Evolutionary conservation across 2,888 invertebrate genomes (phyloP).

Genomic region (Stegana nigrithorax): DNA sequence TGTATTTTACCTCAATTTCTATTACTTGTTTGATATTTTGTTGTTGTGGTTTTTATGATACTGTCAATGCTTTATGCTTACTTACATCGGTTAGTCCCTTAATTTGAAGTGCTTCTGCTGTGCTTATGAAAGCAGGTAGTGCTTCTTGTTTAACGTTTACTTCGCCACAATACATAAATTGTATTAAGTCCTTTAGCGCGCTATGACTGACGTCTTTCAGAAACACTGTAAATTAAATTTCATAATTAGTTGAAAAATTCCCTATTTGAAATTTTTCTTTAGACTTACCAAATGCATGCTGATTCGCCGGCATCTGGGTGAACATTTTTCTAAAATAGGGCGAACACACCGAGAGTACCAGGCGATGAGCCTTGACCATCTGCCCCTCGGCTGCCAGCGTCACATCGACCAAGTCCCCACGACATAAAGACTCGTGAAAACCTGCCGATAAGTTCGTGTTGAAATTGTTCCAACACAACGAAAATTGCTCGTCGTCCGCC

Average conservation of each 20-base stretch:
- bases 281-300: slow-evolving; percentile 75
- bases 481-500: slow-evolving; percentile 81
- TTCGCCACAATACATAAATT: slow-evolving; percentile 80
- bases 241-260: neutral
- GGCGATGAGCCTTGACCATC: slow-evolving; percentile 78
- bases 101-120: slow-evolving; percentile 79
- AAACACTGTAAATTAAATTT: slow-evolving; percentile 70
- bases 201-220: slow-evolving; percentile 79
- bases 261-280: neutral
- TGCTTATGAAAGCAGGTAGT: slow-evolving; percentile 78
- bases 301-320: slow-evolving; percentile 76
- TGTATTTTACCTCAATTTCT: neutral
- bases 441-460: slow-evolving; percentile 79
- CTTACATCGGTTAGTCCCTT: slow-evolving; percentile 77
- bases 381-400: slow-evolving; percentile 79
- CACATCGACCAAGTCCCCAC: slow-evolving; percentile 78
- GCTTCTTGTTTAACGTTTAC: slow-evolving; percentile 80
- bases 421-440: slow-evolving; percentile 78
- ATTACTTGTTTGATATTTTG: neutral
- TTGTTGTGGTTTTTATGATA: neutral
- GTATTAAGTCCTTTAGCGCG: slow-evolving; percentile 77
- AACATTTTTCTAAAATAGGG: slow-evolving; percentile 81
- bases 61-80: slow-evolving; percentile 53
- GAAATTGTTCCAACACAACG: slow-evolving; percentile 82
- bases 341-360: slow-evolving; percentile 80